Conservation (phyloP, 2,797 vertebrate species). For the Eulemur mongoz region DNA sequence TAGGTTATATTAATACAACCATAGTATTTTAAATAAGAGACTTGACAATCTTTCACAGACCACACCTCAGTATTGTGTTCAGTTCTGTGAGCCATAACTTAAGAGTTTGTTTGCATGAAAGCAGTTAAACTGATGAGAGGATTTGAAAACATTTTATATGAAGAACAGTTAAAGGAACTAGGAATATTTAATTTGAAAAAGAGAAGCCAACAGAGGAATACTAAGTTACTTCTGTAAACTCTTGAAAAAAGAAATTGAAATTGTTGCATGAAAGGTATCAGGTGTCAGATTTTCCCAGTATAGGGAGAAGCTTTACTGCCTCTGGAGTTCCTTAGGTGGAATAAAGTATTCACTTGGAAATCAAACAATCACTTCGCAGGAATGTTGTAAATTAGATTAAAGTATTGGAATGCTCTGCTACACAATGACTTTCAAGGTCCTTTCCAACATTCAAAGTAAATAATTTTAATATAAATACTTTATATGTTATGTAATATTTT, state of each 20-base stretch:
- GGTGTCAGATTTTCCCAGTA: neutral
- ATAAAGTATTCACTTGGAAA: neutral
- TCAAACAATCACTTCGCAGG: neutral
- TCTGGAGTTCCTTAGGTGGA: neutral
- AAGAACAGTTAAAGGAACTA: neutral
- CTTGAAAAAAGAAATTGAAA: neutral
- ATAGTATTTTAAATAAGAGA: neutral
- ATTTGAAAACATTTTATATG: neutral
- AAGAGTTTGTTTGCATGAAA: conserved; percentile 25
- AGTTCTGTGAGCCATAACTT: neutral
- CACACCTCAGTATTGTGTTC: neutral
- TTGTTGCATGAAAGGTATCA: neutral
- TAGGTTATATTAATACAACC: neutral
- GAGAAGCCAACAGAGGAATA: neutral
- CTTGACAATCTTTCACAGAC: neutral
- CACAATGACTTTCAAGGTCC: neutral
- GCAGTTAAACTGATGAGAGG: neutral
- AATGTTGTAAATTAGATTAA: neutral
- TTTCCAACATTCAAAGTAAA: conserved; percentile 8
- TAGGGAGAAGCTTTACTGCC: neutral
- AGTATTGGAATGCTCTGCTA: neutral
- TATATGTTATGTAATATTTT: neutral
- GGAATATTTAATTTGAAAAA: neutral
- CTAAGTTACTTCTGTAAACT: neutral
- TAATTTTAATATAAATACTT: neutral